phyloP scores from a whole-genome alignment of 2,113 vertebrate species.

The Sorex araneus region DNA sequence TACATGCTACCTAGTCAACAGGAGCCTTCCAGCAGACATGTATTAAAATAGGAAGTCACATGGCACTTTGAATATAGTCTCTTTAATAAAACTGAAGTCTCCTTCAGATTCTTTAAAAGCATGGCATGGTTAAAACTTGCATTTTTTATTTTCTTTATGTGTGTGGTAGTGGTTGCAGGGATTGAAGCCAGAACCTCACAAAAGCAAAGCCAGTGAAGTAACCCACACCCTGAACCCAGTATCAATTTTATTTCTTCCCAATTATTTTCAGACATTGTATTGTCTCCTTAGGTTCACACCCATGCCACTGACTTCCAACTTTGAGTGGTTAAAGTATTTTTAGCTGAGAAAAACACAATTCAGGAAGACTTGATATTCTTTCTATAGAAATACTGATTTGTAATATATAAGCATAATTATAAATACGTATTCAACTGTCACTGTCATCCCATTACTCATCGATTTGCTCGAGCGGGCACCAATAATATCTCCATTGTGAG shows the following conservation, averaged over 20 bases:
- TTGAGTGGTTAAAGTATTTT: conserved; percentile 36
- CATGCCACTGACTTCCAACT: conserved; percentile 7
- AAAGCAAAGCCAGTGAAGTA: too few relatives aligned
- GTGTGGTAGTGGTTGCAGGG: too few relatives aligned
- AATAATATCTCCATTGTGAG: too few relatives aligned
- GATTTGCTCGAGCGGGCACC: too few relatives aligned
- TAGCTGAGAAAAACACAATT: conserved; percentile 21
- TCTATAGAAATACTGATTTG: conserved; percentile 36
- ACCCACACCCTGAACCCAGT: too few relatives aligned
- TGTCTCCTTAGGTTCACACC: not conserved
- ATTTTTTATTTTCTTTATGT: too few relatives aligned
- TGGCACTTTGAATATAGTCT: not conserved
- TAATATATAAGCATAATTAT: not conserved
- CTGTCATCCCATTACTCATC: too few relatives aligned
- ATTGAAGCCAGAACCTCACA: too few relatives aligned
- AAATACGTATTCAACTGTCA: not conserved
- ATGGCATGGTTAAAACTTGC: not conserved
- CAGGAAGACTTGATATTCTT: not conserved
- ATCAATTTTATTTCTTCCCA: not conserved
- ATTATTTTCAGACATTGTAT: conserved; percentile 7
- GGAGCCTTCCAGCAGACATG: not conserved
- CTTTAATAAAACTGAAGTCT: not conserved
- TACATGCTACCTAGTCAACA: not conserved
- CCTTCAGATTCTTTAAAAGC: not conserved
- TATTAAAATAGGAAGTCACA: not conserved